phyloP scores from a whole-genome alignment of 2,797 vertebrate genomes.

The Phoebastria nigripes region DNA sequence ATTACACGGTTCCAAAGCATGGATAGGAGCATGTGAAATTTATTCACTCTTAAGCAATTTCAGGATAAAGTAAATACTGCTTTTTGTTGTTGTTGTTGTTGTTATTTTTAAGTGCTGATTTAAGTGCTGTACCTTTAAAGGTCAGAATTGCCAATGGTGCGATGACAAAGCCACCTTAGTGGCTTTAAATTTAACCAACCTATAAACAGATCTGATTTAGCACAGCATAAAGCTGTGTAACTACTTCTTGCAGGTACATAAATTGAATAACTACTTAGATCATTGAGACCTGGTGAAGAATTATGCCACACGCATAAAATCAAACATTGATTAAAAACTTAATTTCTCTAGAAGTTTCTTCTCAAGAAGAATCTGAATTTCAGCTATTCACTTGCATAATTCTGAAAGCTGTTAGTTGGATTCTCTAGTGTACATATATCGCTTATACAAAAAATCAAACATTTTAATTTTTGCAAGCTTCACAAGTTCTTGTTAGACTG shows the following conservation, averaged over 20 bases:
- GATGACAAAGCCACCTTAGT: background rate
- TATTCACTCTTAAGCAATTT: constrained; percentile 86
- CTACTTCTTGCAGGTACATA: background rate
- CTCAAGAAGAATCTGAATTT: background rate
- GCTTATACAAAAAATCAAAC: background rate
- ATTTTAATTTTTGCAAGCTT: background rate
- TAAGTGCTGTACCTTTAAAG: background rate
- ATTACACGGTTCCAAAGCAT: constrained; percentile 86
- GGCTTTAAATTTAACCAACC: background rate
- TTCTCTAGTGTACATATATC: background rate
- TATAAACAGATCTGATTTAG: background rate
- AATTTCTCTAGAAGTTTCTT: background rate
- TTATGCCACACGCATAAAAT: background rate
- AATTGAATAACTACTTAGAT: background rate
- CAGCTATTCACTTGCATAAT: background rate
- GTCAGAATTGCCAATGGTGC: background rate
- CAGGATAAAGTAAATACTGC: constrained; percentile 80
- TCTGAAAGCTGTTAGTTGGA: background rate
- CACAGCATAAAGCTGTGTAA: background rate
- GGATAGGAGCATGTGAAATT: constrained; percentile 96
- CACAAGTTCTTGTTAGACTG: background rate
- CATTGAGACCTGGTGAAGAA: background rate
- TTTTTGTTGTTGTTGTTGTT: background rate
- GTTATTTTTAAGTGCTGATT: background rate
- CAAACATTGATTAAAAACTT: background rate